phyloP scores from a whole-genome alignment of 2,888 invertebrate genomes.

The Acrocyrtus sp. region DNA sequence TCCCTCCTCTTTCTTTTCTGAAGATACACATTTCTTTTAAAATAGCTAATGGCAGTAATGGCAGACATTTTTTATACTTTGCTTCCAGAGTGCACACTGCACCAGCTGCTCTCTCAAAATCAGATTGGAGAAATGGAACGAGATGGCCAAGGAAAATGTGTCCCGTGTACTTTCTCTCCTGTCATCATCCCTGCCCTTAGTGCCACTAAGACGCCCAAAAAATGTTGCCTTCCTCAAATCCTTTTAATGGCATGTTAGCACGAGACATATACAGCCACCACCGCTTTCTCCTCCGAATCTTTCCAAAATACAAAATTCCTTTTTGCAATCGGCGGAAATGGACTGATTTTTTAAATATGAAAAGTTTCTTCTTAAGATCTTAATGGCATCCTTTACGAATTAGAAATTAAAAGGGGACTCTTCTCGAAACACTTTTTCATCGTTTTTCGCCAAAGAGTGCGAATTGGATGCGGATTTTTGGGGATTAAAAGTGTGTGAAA shows the following conservation, averaged over 20 bases:
- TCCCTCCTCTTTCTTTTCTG: background rate
- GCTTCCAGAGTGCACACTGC: background rate
- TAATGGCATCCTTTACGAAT: background rate
- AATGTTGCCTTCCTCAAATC: constrained; percentile 16
- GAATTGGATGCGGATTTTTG: background rate
- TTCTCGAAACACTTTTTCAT: background rate
- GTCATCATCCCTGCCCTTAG: constrained; percentile 12
- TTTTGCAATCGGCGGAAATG: background rate
- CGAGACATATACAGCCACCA: constrained; percentile 33
- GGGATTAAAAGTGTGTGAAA: background rate
- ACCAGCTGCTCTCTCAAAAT: background rate
- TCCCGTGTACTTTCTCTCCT: background rate
- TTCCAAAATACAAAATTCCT: background rate
- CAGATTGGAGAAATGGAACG: background rate
- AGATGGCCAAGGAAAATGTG: background rate
- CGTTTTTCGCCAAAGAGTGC: background rate
- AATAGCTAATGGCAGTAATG: background rate
- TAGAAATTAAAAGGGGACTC: background rate
- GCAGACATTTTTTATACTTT: background rate
- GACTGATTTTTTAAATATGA: too few species aligned
- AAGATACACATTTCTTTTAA: background rate
- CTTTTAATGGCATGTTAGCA: constrained; percentile 59
- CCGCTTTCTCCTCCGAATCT: too few species aligned
- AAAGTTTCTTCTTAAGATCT: background rate
- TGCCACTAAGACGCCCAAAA: constrained; percentile 7